phyloP scores from a whole-genome alignment of 2,797 vertebrate genomes.

The Toxotes lorentzi region DNA sequence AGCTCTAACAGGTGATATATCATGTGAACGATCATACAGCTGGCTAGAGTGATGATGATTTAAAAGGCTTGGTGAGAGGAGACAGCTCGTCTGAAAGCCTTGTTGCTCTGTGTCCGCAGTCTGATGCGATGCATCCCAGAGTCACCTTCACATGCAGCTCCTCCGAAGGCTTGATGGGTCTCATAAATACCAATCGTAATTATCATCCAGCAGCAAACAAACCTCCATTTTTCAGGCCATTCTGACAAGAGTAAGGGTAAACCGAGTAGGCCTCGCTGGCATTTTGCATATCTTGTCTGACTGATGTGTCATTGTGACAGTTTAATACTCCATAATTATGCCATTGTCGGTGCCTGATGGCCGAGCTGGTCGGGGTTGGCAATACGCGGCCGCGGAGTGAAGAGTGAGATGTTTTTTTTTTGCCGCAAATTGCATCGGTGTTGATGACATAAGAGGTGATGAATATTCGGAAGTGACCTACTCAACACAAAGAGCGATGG shows the following conservation, averaged over 20 bases:
- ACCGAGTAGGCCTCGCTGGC: conserved; percentile 61
- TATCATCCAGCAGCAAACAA: conserved; percentile 80
- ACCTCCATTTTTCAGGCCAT: conserved; percentile 72
- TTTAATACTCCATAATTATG: conserved; percentile 85
- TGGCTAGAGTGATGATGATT: conserved; percentile 82
- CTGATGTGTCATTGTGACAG: conserved; percentile 81
- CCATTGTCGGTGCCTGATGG: conserved; percentile 76
- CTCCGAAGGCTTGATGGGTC: conserved; percentile 82
- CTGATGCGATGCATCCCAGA: conserved; percentile 74
- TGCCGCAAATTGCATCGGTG: conserved; percentile 63
- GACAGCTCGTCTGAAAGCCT: conserved; percentile 82
- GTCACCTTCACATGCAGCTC: conserved; percentile 84
- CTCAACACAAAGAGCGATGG: conserved; percentile 65
- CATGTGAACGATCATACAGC: conserved; percentile 77
- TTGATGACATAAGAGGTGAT: conserved; percentile 76
- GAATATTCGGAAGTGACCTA: conserved; percentile 77
- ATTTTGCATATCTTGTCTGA: conserved; percentile 79
- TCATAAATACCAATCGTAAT: conserved; percentile 85
- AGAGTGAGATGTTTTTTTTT: conserved; percentile 63
- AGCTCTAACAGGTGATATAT: conserved; percentile 78
- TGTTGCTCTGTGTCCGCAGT: conserved; percentile 76
- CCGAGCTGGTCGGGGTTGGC: conserved; percentile 45
- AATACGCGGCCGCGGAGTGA: conserved; percentile 40
- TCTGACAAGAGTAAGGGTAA: conserved; percentile 79
- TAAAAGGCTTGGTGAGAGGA: conserved; percentile 82